Conservation (phyloP, 2,888 invertebrate species). For the Tetranychus piercei region DNA sequence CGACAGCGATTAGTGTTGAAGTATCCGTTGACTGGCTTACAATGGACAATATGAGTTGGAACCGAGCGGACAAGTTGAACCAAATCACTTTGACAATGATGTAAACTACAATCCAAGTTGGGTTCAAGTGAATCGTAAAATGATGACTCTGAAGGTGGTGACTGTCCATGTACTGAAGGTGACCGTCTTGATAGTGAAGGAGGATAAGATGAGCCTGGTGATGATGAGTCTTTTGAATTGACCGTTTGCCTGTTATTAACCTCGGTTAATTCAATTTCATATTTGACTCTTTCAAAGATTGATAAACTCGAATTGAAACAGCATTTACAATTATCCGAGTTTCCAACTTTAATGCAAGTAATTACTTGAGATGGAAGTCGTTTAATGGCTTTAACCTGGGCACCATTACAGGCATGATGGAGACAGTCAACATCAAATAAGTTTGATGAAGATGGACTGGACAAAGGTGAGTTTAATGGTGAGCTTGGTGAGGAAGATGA, state of each 20-base stretch:
- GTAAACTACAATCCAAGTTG: not conserved
- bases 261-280: not conserved
- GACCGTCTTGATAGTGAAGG: not conserved
- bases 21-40: not conserved
- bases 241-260: not conserved
- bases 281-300: not conserved
- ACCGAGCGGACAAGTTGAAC: not conserved
- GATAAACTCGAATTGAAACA: constrained; percentile 4
- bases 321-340: not conserved
- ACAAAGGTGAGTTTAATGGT: not conserved
- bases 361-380: not conserved
- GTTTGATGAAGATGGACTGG: not conserved
- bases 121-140: not conserved
- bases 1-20: not conserved
- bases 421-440: constrained; percentile 1
- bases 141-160: not conserved
- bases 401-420: not conserved
- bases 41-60: not conserved
- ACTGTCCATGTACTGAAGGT: not conserved
- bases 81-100: not conserved
- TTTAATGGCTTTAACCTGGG: not conserved
- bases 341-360: not conserved
- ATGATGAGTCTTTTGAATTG: not conserved
- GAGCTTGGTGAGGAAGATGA: not conserved
- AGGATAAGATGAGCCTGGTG: not conserved